Conservation (phyloP, 2,113 vertebrate genomes). For the Barbus barbus region DNA sequence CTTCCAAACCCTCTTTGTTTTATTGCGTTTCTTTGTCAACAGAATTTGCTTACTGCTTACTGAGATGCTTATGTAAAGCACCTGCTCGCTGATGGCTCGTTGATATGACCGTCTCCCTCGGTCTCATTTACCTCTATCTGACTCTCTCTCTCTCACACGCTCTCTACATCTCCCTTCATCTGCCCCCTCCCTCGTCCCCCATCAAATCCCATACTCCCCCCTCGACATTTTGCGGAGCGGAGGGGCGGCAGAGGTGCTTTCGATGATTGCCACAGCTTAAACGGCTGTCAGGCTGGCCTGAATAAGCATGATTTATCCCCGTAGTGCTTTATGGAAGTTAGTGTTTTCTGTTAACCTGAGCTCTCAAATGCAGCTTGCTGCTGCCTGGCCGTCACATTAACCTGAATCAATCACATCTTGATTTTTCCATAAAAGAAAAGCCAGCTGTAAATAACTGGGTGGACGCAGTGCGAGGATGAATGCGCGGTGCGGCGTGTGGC, state of each 20-base stretch:
- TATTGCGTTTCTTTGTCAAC: too few species aligned
- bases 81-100: too few species aligned
- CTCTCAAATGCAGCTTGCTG: constrained; percentile 69
- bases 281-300: constrained; percentile 92
- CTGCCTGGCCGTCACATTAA: constrained; percentile 77
- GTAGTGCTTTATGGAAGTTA: constrained; percentile 80
- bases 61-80: too few species aligned
- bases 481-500: constrained; percentile 10
- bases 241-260: constrained; percentile 85
- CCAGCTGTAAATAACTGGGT: constrained; percentile 75
- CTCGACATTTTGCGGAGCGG: constrained; percentile 90
- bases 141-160: constrained; percentile 58
- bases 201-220: constrained; percentile 67
- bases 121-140: too few species aligned
- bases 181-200: constrained; percentile 59
- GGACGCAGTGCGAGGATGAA: constrained; percentile 55
- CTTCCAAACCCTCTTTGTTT: too few species aligned
- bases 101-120: too few species aligned
- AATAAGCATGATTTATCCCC: constrained; percentile 99
- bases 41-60: too few species aligned
- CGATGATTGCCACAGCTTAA: constrained; percentile 95
- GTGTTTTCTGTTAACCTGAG: constrained; percentile 84
- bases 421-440: constrained; percentile 81
- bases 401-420: constrained; percentile 81
- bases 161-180: constrained; percentile 49